These are phyloP conservation scores for Drosophila busckii DNA, from an alignment of 1,140 invertebrate species.

Conservation along the genomic window DNA sequence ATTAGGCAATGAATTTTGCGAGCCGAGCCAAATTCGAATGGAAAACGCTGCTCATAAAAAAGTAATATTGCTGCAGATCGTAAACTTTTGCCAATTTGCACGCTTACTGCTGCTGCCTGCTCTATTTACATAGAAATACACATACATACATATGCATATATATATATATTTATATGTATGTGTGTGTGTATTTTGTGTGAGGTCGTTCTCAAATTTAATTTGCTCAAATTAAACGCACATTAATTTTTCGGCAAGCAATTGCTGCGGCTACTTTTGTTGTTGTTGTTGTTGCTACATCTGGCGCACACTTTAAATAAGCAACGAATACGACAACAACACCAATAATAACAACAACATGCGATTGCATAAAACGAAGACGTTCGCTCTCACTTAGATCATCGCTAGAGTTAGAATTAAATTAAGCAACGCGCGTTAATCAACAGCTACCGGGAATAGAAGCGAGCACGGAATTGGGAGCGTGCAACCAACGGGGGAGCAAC, in stretches of 20 bases:
- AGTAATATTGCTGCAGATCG: conserved; percentile 44
- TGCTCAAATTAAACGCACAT: conserved; percentile 69
- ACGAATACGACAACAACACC: conserved; percentile 24
- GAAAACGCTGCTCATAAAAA: conserved; percentile 43
- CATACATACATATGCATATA: too few relatives aligned
- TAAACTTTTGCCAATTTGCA: conserved; percentile 39
- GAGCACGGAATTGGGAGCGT: neutral
- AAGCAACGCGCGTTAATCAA: conserved; percentile 49
- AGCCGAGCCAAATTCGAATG: too few relatives aligned
- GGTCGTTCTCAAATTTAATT: conserved; percentile 48
- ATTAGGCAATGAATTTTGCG: too few relatives aligned
- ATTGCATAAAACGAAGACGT: conserved; percentile 46
- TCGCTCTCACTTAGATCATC: conserved; percentile 69
- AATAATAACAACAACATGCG: conserved; percentile 33
- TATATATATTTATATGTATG: neutral
- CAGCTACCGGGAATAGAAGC: neutral
- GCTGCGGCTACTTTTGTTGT: conserved; percentile 18
- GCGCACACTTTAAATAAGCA: conserved; percentile 42
- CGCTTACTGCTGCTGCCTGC: conserved; percentile 8
- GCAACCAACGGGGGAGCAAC: neutral
- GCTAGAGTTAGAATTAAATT: conserved; percentile 73
- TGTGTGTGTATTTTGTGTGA: neutral
- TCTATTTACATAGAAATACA: conserved; percentile 45
- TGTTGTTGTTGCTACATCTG: conserved; percentile 11
- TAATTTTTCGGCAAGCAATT: conserved; percentile 52